Evolutionary conservation across 2,797 vertebrate genomes (phyloP), one percentile per base, ranked within the genome.

Genomic region (Pelobates cultripes): DNA sequence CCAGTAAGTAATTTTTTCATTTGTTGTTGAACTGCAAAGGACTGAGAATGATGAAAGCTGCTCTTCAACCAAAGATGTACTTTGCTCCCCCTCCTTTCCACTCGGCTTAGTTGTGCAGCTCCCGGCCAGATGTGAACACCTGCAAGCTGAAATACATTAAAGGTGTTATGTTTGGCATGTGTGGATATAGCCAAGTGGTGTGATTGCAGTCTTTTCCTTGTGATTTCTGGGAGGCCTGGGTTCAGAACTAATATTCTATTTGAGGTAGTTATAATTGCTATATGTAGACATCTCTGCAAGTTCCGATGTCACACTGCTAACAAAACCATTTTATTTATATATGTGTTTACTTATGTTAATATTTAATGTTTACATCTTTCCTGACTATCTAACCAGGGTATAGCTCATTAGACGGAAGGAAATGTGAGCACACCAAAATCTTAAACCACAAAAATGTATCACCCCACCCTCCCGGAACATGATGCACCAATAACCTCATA

Each of bases 81-180:
- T 6, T 51, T 51, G 47, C 10, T 12, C 7, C 61, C 28, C 61
- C 61, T 64, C 17, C 57, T 7, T 14, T 7, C 61, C 28, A 2
- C 17, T 7, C 17, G 7, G 61, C n/a, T 64, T 64, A 64, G 14
- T 40, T 17, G 14, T 28, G 43, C 68, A 68, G 87, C 61, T 88
- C 73, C 80, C 86, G 86, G 86, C 89, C 89, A 90, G 86, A 87
- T 89, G 84, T 85, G 86, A 86, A 89, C 87, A 90, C 87, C 88
- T 90, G 89, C 87, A 85, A 87, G 85, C 1, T 0, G 86, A 70
- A 70, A 75, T 74, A 81, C 87, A 55, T 61, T 67, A 82, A 87
- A 90, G 86, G 87, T 89, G 88, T 89, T 85, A 89, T 84, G 86
- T 88, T 89, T 89, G 86, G 88, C 87, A 0, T 87, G 87, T 87